These are phyloP conservation scores for Chrosomus eos DNA, from an alignment of 2,797 vertebrate genomes.

Conservation along the genomic window DNA sequence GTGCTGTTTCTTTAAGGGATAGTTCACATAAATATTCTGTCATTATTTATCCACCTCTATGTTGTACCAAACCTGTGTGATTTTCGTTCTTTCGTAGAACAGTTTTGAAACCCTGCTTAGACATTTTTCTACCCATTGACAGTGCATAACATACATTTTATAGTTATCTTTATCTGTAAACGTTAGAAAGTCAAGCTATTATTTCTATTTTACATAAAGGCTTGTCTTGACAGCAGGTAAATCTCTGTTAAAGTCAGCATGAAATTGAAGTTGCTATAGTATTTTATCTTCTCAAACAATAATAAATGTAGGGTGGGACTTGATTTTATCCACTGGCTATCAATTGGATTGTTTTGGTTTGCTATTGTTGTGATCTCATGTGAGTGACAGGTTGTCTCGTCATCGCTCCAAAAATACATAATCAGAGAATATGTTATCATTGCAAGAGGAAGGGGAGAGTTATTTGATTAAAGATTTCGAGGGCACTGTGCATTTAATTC, in stretches of 20 bases:
- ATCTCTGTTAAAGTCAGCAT: neutral
- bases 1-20: conserved; percentile 31
- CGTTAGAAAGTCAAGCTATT: neutral
- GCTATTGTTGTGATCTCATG: neutral
- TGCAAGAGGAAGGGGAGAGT: neutral
- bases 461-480: neutral
- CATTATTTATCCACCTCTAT: neutral
- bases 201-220: neutral
- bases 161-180: neutral
- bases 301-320: neutral
- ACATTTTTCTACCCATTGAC: neutral
- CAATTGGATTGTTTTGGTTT: neutral
- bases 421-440: neutral
- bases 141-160: neutral
- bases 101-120: neutral
- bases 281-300: neutral
- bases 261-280: neutral
- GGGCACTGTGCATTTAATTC: neutral
- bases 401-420: neutral
- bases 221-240: neutral
- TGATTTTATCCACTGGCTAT: neutral
- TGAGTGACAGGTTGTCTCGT: neutral
- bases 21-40: neutral
- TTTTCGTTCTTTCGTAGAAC: neutral
- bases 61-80: neutral